A percentile compares a stretch with the other conserved stretches of the same genome.
phyloP scores from a whole-genome alignment of 2,888 invertebrate species.

The Drosophila differens region DNA sequence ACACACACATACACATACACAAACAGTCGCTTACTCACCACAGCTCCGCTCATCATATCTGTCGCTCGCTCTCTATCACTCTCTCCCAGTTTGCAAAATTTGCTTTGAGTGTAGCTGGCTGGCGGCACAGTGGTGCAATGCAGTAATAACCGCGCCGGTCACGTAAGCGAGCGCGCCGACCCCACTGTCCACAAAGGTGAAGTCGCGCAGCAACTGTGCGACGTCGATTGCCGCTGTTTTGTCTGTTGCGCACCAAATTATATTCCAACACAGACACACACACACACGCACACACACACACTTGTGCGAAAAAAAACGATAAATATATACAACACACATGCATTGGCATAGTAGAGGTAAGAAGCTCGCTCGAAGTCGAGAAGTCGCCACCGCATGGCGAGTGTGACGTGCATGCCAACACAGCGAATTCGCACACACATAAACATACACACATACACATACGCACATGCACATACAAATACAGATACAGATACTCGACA shows the following conservation, averaged over 20 bases:
- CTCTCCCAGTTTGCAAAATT: constrained; percentile 48
- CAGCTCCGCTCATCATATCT: constrained; percentile 14
- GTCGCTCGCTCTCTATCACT: constrained; percentile 7
- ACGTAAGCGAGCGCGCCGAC: constrained; percentile 44
- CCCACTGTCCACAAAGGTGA: constrained; percentile 55
- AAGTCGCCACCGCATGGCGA: constrained; percentile 49
- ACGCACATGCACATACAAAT: constrained; percentile 37
- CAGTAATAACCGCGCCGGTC: constrained; percentile 54
- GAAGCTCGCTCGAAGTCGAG: constrained; percentile 19
- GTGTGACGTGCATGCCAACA: constrained; percentile 71
- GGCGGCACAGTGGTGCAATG: constrained; percentile 65
- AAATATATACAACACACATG: constrained; percentile 11
- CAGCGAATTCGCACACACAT: constrained; percentile 60
- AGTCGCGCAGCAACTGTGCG: constrained; percentile 23
- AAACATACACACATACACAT: constrained; percentile 37
- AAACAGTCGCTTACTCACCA: constrained; percentile 48
- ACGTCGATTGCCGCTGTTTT: constrained; percentile 40
- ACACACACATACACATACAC: constrained; percentile 1
- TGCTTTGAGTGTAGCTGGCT: constrained; percentile 51
- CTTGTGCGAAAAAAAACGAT: not conserved
- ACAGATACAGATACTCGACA: constrained; percentile 13
- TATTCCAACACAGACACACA: constrained; percentile 10
- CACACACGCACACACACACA: constrained; percentile 1
- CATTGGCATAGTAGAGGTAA: constrained; percentile 11
- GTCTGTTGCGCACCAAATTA: constrained; percentile 52